Evolutionary conservation across 2,888 invertebrate species (phyloP).

Genomic region (Stenichneumon culpator): DNA sequence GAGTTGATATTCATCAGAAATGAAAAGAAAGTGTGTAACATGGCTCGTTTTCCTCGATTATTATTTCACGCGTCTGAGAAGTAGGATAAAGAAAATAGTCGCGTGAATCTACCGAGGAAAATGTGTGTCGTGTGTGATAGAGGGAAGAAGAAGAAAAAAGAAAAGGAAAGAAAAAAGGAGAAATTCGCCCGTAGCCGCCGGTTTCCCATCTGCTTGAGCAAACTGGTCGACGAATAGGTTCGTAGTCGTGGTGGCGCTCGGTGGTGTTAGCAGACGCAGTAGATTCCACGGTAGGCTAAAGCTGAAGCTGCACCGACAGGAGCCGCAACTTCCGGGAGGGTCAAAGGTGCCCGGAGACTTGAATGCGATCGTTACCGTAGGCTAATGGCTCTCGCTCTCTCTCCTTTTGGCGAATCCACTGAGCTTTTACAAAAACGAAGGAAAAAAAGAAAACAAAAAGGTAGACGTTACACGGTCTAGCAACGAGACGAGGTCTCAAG

Average conservation of each 20-base stretch:
- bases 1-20: background rate
- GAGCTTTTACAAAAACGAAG: constrained; percentile 40
- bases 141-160: constrained; percentile 28
- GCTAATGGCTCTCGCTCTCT: constrained; percentile 74
- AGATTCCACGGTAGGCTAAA: constrained; percentile 50
- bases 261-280: constrained; percentile 46
- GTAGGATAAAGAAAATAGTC: constrained; percentile 56
- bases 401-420: constrained; percentile 73
- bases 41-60: constrained; percentile 38
- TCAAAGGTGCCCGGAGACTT: constrained; percentile 77
- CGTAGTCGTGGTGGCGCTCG: constrained; percentile 53
- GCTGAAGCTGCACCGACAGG: constrained; percentile 17
- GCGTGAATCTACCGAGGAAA: constrained; percentile 38
- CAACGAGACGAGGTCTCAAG: constrained; percentile 28
- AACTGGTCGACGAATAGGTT: constrained; percentile 74
- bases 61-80: constrained; percentile 46
- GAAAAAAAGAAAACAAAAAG: constrained; percentile 43
- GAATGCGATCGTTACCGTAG: constrained; percentile 79
- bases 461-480: constrained; percentile 53
- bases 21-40: constrained; percentile 22
- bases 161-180: constrained; percentile 55
- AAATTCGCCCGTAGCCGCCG: constrained; percentile 66
- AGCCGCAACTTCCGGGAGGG: constrained; percentile 66
- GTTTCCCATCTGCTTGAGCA: constrained; percentile 78
- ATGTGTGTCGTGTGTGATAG: constrained; percentile 58